Conservation (phyloP, 2,888 invertebrate genomes). For the Callyntrura sp. region DNA sequence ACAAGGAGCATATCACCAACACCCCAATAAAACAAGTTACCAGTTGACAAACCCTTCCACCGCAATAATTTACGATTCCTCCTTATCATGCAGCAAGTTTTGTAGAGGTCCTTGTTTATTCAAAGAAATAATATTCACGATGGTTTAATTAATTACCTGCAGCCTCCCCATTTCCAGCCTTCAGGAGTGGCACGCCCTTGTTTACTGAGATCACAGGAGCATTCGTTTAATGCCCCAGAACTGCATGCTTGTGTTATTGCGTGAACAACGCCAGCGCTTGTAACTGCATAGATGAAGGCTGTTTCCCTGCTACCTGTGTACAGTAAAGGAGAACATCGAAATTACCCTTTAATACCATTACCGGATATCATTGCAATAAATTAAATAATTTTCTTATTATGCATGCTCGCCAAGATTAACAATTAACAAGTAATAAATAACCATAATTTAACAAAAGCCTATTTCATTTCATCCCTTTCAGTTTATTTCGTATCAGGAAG, state of each 20-base stretch:
- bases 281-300: slow-evolving; percentile 87
- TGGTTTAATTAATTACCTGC: slow-evolving; percentile 85
- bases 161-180: slow-evolving; percentile 88
- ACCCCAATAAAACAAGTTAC: neutral
- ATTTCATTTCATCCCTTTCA: neutral
- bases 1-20: too few species aligned
- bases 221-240: slow-evolving; percentile 87
- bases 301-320: slow-evolving; percentile 87
- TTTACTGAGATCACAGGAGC: slow-evolving; percentile 86
- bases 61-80: neutral
- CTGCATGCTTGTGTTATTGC: slow-evolving; percentile 87
- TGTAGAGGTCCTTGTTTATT: neutral
- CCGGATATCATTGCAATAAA: neutral
- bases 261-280: slow-evolving; percentile 87
- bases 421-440: slow-evolving; percentile 37
- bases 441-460: neutral
- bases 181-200: slow-evolving; percentile 86
- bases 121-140: neutral
- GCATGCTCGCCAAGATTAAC: neutral
- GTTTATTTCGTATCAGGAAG: neutral
- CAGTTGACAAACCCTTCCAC: neutral
- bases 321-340: slow-evolving; percentile 58
- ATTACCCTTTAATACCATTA: neutral
- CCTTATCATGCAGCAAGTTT: neutral
- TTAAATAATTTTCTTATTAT: slow-evolving; percentile 32